These are phyloP conservation scores for Drosophila tripunctata DNA, from an alignment of 2,888 invertebrate species.

Conservation along the genomic window DNA sequence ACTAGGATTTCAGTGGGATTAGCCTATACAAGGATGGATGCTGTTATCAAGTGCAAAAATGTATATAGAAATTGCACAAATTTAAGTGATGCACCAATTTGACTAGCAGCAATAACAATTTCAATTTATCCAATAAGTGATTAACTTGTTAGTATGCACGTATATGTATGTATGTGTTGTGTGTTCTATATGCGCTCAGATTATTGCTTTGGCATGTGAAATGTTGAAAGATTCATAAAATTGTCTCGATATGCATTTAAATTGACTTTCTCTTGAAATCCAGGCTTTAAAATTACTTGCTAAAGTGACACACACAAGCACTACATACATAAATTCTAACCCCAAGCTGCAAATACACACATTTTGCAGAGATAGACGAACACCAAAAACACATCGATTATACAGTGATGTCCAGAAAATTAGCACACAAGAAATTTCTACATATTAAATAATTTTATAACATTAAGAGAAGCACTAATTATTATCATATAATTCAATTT, in stretches of 20 bases:
- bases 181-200: neutral
- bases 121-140: constrained; percentile 46
- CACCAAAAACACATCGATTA: neutral
- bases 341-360: neutral
- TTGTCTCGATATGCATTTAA: constrained; percentile 11
- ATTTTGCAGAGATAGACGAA: neutral
- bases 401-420: constrained; percentile 4
- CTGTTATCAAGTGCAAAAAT: constrained; percentile 26
- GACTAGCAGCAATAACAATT: constrained; percentile 44
- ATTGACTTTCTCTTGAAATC: constrained; percentile 5
- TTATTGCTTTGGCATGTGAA: neutral
- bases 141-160: constrained; percentile 32
- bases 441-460: neutral
- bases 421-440: neutral
- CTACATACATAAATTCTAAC: constrained; percentile 1
- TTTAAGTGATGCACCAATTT: constrained; percentile 40
- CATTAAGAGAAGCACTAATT: neutral
- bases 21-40: constrained; percentile 36
- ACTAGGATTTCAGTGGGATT: constrained; percentile 44
- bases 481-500: neutral
- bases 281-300: constrained; percentile 2
- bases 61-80: neutral
- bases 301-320: constrained; percentile 3
- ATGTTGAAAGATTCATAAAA: neutral
- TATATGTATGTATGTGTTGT: neutral